These are phyloP conservation scores for Astropecten irregularis DNA, from an alignment of 53 echinoderm and acorn worm species.

Conservation along the genomic window DNA sequence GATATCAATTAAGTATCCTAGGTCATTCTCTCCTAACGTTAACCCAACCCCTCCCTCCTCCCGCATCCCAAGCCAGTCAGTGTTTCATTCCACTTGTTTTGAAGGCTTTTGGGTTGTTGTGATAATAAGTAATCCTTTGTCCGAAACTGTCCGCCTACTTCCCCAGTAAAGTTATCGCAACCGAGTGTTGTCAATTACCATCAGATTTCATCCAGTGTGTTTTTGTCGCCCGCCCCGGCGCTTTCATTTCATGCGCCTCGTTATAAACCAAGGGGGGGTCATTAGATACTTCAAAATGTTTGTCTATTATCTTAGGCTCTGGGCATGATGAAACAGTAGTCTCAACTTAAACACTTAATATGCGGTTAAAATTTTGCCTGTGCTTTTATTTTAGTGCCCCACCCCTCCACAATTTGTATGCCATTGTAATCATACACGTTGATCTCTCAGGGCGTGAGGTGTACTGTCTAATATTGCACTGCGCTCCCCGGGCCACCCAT, in stretches of 20 bases:
- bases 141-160: too few relatives aligned
- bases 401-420: neutral
- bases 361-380: conserved; percentile 42
- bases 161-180: too few relatives aligned
- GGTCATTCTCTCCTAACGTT: too few relatives aligned
- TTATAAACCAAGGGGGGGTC: conserved; percentile 21
- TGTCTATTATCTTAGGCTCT: conserved; percentile 52
- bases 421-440: conserved; percentile 37
- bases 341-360: conserved; percentile 59
- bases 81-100: too few relatives aligned
- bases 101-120: too few relatives aligned
- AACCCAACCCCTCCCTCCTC: too few relatives aligned
- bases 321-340: conserved; percentile 44
- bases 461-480: conserved; percentile 3
- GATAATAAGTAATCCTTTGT: too few relatives aligned
- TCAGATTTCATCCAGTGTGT: conserved; percentile 18
- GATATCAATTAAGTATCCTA: too few relatives aligned
- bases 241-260: conserved; percentile 8
- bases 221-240: neutral
- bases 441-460: conserved; percentile 14
- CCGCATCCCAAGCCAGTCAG: too few relatives aligned
- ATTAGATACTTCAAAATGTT: conserved; percentile 31
- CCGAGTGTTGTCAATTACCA: conserved; percentile 8
- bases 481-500: conserved; percentile 12
- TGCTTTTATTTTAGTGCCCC: conserved; percentile 27